phyloP scores from a whole-genome alignment of 2,888 invertebrate species.

The Mythimna albipuncta region DNA sequence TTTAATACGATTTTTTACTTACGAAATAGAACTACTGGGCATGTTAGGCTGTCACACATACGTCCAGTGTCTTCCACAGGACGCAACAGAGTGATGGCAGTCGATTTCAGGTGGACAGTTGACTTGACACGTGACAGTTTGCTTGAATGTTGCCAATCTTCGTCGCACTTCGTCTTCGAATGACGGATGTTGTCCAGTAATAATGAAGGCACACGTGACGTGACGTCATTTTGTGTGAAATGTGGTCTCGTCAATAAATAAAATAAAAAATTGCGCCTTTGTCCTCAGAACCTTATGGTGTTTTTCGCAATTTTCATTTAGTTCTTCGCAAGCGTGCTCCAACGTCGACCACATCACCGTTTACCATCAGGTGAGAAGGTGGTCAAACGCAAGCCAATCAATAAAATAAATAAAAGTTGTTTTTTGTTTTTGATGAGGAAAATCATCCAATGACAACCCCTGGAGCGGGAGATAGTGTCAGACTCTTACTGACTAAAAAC shows the following conservation, averaged over 20 bases:
- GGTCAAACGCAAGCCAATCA: no score
- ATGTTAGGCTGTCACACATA: not conserved
- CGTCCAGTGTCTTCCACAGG: slow-evolving; percentile 1
- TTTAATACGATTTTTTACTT: not conserved
- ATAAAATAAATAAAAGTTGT: no score
- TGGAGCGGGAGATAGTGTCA: no score
- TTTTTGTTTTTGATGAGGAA: no score
- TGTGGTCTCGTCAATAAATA: not conserved
- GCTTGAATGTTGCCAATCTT: slow-evolving; percentile 29
- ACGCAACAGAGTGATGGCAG: not conserved
- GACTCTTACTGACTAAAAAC: no score
- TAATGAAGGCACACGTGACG: not conserved
- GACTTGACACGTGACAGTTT: slow-evolving; percentile 23
- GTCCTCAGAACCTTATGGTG: no score
- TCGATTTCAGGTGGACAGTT: not conserved
- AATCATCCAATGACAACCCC: no score
- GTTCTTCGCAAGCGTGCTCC: no score
- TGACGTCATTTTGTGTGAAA: not conserved
- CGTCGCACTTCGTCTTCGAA: not conserved
- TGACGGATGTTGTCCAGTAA: slow-evolving; percentile 7
- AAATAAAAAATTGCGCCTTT: not conserved
- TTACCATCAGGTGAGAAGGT: no score
- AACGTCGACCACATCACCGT: no score
- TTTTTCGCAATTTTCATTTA: no score
- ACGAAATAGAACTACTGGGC: not conserved